These are phyloP conservation scores for Boleophthalmus pectinirostris DNA, from an alignment of 2,113 vertebrate genomes.

Conservation along the genomic window DNA sequence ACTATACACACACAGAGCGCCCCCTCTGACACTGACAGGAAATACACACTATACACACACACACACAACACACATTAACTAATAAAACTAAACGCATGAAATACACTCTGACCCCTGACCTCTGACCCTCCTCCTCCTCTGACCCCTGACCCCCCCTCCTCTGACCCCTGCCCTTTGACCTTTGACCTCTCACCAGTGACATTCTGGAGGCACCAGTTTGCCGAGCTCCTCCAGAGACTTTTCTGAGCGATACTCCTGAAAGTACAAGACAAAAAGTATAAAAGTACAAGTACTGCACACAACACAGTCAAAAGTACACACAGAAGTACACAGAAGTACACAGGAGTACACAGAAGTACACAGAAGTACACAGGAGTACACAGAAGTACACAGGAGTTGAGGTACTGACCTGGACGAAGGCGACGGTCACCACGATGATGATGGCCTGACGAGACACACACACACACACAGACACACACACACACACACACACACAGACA, in stretches of 20 bases:
- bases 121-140: no score
- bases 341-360: no score
- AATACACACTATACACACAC: background rate
- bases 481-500: no score
- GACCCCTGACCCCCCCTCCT: no score
- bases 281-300: background rate
- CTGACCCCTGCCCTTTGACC: background rate
- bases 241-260: conserved; percentile 96
- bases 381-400: background rate
- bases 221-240: conserved; percentile 95
- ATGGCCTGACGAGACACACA: conserved; percentile 79
- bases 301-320: no score
- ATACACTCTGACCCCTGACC: no score
- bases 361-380: no score
- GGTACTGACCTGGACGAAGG: conserved; percentile 90
- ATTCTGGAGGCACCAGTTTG: conserved; percentile 96
- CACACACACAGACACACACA: no score
- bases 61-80: background rate
- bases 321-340: no score
- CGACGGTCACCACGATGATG: conserved; percentile 96
- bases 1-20: conserved; percentile 71
- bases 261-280: background rate
- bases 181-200: conserved; percentile 85
- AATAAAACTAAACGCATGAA: background rate
- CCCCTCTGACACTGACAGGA: conserved; percentile 81